Evolutionary conservation across 2,113 vertebrate genomes (phyloP).

Genomic region (Actinemys pallida): DNA sequence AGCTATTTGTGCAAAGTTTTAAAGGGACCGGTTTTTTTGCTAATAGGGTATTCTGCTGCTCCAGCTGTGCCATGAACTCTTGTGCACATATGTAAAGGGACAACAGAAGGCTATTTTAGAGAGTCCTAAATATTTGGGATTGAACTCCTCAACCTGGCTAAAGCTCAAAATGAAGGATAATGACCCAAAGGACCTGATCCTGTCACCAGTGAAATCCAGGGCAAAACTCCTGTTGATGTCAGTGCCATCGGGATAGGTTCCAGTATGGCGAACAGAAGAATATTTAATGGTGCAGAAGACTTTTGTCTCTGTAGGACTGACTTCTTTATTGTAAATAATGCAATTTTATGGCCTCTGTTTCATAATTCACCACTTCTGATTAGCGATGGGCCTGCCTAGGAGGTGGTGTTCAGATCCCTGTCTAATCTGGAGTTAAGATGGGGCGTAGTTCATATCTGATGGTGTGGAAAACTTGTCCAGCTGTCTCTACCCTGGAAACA

Average conservation of each 20-base stretch:
- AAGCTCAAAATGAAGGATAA: not conserved
- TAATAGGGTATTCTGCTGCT: not conserved
- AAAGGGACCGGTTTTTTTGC: not conserved
- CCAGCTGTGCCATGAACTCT: not conserved
- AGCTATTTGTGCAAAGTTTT: slow-evolving; percentile 60
- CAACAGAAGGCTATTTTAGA: not conserved
- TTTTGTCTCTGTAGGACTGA: not conserved
- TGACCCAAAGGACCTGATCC: not conserved
- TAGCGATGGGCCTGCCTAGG: not conserved
- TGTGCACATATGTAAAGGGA: not conserved
- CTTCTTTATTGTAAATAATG: not conserved
- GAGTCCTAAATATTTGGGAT: not conserved
- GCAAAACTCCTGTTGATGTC: not conserved
- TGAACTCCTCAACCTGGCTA: not conserved
- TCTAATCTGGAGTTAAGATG: not conserved
- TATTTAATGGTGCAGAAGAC: not conserved
- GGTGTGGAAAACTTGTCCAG: not conserved
- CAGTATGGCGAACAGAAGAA: not conserved
- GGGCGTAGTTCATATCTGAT: not conserved
- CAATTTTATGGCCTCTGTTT: not conserved
- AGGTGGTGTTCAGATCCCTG: not conserved
- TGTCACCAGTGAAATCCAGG: not conserved
- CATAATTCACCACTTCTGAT: not conserved
- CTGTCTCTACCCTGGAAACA: not conserved
- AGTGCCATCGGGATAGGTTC: not conserved